Evolutionary conservation across 2,113 vertebrate genomes (phyloP).

Genomic region (Typhlomys cinereus): DNA sequence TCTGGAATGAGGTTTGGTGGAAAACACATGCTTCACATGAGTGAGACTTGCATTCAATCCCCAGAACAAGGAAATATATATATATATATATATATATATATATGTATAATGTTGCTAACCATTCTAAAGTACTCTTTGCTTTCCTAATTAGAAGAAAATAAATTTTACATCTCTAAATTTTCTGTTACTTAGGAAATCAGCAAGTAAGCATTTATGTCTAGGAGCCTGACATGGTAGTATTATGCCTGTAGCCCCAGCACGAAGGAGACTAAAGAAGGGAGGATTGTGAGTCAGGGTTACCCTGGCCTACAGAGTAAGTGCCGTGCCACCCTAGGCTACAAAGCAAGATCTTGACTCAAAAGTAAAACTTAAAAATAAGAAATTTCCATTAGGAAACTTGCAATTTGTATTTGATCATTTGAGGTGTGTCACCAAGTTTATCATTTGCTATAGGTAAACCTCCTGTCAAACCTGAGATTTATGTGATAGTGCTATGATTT

Average conservation of each 20-base stretch:
- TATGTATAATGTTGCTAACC: constrained; percentile 11
- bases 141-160: constrained; percentile 41
- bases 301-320: not conserved
- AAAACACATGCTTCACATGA: not conserved
- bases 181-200: constrained; percentile 26
- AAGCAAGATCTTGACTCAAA: not conserved
- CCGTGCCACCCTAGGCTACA: not conserved
- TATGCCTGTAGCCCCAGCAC: not conserved
- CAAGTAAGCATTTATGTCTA: constrained; percentile 25
- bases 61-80: not conserved
- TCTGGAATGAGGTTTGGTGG: not conserved
- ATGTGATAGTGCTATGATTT: not conserved
- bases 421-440: not conserved
- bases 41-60: not conserved
- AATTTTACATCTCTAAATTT: constrained; percentile 33
- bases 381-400: constrained; percentile 41
- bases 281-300: not conserved
- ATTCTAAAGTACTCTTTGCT: constrained; percentile 10
- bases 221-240: not conserved
- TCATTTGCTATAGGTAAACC: constrained; percentile 3
- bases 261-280: not conserved
- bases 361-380: not conserved
- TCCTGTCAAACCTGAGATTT: constrained; percentile 38
- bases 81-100: not conserved
- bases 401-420: constrained; percentile 27